Evolutionary conservation across 2,888 invertebrate species (phyloP), one percentile per base, ranked within the genome.

Genomic region (Spialia ferax): DNA sequence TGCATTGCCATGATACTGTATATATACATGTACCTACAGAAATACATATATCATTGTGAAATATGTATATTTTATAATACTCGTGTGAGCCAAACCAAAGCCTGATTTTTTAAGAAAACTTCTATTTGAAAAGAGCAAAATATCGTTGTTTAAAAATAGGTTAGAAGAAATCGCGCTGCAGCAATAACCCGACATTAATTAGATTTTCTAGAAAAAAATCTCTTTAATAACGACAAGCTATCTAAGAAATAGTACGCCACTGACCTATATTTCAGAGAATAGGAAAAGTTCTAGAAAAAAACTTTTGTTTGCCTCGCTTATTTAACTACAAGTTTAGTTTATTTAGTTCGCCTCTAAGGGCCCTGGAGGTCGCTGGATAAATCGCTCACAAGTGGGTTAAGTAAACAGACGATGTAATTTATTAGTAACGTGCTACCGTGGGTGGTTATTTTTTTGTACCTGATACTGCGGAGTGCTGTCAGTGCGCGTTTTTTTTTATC

Each of bases 301-400:
- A 38, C n/a, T 5, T 38, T n/a, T 15, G 5, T n/a, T 38, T 38
- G 15, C 38, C 4, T n/a, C 38, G 38, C 6, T 38, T 38, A 38
- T 38, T 38, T 38, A 38, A 38, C 38, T n/a, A 4, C 38, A 38
- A 38, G 38, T 38, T 38, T 38, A 38, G 38, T 38, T 38, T 38
- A 38, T 38, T 38, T 38, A n/a, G 38, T 38, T 38, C 38, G 38
- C 38, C 38, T n/a, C 38, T n/a, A 38, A 38, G 38, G 38, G 38
- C 38, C 15, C 38, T 38, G 4, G n/a, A 38, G 38, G 38, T 38
- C 38, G 38, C n/a, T 38, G 38, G n/a, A 38, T 38, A 38, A 38
- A 38, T 38, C 50, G 22, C 22, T 50, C 22, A 50, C 50, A 38
- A 38, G 38, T 38, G 38, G 38, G 38, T 38, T 38, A 38, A 38